These are phyloP conservation scores for Sogatella furcifera DNA, from an alignment of 1,140 invertebrate genomes.

Conservation along the genomic window DNA sequence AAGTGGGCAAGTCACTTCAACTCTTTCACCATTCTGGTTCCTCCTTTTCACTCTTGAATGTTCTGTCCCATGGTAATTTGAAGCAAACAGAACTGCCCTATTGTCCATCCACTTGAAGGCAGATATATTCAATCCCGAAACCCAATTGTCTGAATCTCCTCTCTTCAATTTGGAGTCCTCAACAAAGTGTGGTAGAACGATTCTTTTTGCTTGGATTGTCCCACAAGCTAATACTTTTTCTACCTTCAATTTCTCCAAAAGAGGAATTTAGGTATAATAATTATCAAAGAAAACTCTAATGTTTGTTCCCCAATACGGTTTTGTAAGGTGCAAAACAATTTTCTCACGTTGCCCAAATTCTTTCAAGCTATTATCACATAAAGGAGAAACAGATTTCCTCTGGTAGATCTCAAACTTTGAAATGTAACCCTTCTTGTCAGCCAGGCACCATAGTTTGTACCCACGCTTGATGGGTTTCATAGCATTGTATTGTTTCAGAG, in stretches of 20 bases:
- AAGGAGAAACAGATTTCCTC: conserved; percentile 11
- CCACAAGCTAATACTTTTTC: conserved; percentile 16
- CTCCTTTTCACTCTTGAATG: conserved; percentile 7
- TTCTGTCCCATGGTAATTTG: conserved; percentile 15
- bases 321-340: conserved; percentile 9
- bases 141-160: conserved; percentile 7
- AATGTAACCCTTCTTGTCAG: conserved; percentile 13
- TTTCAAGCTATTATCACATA: conserved; percentile 2
- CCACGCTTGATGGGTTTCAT: conserved; percentile 13
- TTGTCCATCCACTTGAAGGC: conserved; percentile 14
- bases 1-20: conserved; percentile 30
- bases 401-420: conserved; percentile 14
- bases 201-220: conserved; percentile 13
- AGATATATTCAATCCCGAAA: conserved; percentile 2
- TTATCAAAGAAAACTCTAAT: conserved; percentile 11
- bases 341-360: conserved; percentile 3
- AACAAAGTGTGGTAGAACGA: conserved; percentile 7
- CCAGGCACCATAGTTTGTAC: conserved; percentile 14
- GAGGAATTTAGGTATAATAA: conserved; percentile 11
- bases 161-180: background rate
- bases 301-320: conserved; percentile 1
- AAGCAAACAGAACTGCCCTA: conserved; percentile 7
- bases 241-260: conserved; percentile 13
- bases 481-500: conserved; percentile 6
- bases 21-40: conserved; percentile 14